A percentile compares a stretch with the other conserved stretches of the same genome.
These are phyloP conservation scores for Psittacula echo DNA, from an alignment of 2,797 vertebrate species.

Conservation along the genomic window DNA sequence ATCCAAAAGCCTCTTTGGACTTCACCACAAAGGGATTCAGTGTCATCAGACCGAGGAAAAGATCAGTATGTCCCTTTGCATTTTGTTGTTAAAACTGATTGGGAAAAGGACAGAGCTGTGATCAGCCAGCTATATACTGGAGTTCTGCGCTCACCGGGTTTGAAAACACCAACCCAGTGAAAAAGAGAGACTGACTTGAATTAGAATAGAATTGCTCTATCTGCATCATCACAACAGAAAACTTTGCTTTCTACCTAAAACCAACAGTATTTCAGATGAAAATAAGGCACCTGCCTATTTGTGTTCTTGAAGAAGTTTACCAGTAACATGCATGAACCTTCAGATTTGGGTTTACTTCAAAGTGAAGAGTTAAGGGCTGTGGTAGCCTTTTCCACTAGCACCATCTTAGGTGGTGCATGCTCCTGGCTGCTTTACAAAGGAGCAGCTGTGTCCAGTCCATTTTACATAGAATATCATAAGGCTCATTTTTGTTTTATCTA, in stretches of 20 bases:
- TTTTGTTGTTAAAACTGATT: background rate
- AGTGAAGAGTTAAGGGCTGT: background rate
- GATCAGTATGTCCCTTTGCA: background rate
- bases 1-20: background rate
- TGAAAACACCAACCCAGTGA: background rate
- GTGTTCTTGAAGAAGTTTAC: background rate
- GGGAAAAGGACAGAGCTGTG: background rate
- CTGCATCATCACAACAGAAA: background rate
- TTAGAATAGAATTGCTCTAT: background rate
- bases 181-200: background rate
- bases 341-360: background rate
- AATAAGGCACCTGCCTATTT: background rate
- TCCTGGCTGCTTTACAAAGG: background rate
- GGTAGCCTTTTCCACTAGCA: background rate
- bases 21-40: background rate
- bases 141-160: background rate
- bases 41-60: background rate
- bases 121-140: background rate
- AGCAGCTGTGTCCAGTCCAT: background rate
- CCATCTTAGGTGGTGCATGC: background rate
- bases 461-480: background rate
- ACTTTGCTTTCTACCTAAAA: background rate
- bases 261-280: background rate
- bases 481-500: slow-evolving; percentile 1
- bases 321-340: background rate